These are phyloP conservation scores for Vidua chalybeata DNA, from an alignment of 2,113 vertebrate species.

Conservation along the genomic window DNA sequence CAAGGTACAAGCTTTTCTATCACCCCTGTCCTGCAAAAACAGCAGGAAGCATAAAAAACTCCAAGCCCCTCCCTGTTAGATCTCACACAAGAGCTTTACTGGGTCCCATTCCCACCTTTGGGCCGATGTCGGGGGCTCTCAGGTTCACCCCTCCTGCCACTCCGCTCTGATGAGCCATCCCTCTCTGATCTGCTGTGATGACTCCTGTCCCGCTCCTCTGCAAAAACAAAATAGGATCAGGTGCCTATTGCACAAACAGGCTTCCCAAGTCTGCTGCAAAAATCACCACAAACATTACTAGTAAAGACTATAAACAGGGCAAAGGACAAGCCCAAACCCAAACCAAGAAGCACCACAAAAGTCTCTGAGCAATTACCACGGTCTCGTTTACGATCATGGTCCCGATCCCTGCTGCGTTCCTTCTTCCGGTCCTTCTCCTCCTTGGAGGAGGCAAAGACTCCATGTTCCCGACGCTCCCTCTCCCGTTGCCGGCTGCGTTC, in stretches of 20 bases:
- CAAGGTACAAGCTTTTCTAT: not conserved
- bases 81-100: fast-evolving
- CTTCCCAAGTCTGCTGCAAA: not conserved
- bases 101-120: constrained; percentile 75
- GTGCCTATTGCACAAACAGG: too few relatives aligned
- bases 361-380: constrained; percentile 65
- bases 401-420: constrained; percentile 78
- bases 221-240: not conserved
- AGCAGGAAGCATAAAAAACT: not conserved
- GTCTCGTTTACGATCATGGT: constrained; percentile 76
- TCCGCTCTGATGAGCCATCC: constrained; percentile 83
- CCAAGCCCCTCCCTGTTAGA: not conserved
- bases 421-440: constrained; percentile 85
- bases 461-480: constrained; percentile 89
- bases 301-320: not conserved
- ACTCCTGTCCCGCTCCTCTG: constrained; percentile 86
- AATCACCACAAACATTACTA: not conserved
- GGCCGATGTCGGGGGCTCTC: constrained; percentile 86
- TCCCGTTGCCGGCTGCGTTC: constrained; percentile 90
- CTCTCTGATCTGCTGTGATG: constrained; percentile 78
- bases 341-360: not conserved
- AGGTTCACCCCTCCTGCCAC: constrained; percentile 85
- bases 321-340: not conserved
- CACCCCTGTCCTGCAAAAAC: not conserved
- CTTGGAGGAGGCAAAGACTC: constrained; percentile 94